Conservation (phyloP, 1,140 invertebrate species). For the Scaptomyza hsui region DNA sequence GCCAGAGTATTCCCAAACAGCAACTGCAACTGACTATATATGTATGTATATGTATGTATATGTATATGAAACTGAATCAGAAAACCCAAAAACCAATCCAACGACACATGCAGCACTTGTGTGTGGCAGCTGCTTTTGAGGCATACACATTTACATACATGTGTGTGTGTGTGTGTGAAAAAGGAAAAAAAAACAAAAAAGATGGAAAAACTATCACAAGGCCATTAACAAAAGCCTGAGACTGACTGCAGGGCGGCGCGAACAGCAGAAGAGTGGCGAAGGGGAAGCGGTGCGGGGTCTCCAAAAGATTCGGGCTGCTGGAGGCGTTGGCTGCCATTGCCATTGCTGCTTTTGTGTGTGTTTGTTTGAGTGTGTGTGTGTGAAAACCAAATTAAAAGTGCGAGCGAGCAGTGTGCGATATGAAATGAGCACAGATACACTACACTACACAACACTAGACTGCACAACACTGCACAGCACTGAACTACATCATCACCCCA, state of each 20-base stretch:
- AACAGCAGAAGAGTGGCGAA: not conserved
- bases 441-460: not conserved
- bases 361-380: not conserved
- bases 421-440: conserved; percentile 56
- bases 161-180: not conserved
- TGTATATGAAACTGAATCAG: conserved; percentile 19
- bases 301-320: conserved; percentile 24
- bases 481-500: not conserved
- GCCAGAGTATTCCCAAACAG: conserved; percentile 28
- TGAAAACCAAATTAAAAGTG: conserved; percentile 74
- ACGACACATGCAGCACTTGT: conserved; percentile 36
- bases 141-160: conserved; percentile 7
- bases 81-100: conserved; percentile 44
- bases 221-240: conserved; percentile 79
- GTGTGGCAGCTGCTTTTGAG: conserved; percentile 31
- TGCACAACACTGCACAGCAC: not conserved
- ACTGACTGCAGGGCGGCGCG: conserved; percentile 53
- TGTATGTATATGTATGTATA: not conserved
- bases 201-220: conserved; percentile 70
- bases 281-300: not conserved
- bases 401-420: conserved; percentile 48
- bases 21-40: conserved; percentile 1
- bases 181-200: conserved; percentile 18
- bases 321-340: conserved; percentile 3
- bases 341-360: not conserved